Evolutionary conservation across 1,140 invertebrate species (phyloP).

Genomic region (Oscheius sp.): DNA sequence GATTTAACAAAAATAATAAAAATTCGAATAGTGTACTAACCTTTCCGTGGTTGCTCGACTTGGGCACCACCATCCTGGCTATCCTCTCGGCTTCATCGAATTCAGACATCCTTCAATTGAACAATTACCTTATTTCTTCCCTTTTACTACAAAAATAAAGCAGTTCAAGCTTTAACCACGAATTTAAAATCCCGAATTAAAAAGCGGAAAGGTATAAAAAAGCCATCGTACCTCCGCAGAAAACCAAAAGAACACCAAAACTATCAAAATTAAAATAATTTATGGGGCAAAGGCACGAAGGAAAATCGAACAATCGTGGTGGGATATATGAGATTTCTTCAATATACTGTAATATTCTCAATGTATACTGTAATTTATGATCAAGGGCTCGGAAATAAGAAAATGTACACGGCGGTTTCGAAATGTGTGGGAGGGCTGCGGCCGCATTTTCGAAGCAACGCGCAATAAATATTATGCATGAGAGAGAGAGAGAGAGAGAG

Average conservation of each 20-base stretch:
- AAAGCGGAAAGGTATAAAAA: no score
- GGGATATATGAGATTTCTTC: neutral
- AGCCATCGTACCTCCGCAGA: no score
- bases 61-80: constrained; percentile 27
- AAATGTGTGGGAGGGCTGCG: neutral
- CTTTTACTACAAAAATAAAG: no score
- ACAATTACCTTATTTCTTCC: neutral
- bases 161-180: no score
- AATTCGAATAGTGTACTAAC: no score
- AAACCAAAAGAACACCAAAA: no score
- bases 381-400: no score
- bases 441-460: neutral
- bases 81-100: constrained; percentile 32
- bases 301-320: neutral
- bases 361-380: no score
- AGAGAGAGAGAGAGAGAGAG: neutral
- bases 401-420: neutral
- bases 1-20: neutral
- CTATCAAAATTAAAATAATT: no score
- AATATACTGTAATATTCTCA: neutral
- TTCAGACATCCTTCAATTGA: constrained; percentile 21
- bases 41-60: constrained; percentile 26
- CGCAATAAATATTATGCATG: neutral
- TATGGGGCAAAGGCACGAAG: neutral
- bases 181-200: no score